phyloP scores from a whole-genome alignment of 2,888 invertebrate species.

The Timandra comae region DNA sequence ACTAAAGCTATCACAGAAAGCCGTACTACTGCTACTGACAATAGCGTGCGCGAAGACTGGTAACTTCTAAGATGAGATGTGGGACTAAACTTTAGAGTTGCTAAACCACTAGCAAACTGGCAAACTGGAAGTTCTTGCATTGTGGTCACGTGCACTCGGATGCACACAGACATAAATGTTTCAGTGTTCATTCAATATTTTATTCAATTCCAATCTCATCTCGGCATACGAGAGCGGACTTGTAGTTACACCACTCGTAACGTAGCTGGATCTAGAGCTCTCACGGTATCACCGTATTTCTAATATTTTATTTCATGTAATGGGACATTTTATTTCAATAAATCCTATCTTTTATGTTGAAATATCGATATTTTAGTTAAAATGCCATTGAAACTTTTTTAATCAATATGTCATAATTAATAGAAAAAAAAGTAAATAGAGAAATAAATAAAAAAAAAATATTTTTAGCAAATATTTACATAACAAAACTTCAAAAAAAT shows the following conservation, averaged over 20 bases:
- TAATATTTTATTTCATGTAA: too few relatives aligned
- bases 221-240: constrained; percentile 15
- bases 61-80: constrained; percentile 17
- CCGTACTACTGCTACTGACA: constrained; percentile 9
- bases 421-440: too few relatives aligned
- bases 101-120: constrained; percentile 13
- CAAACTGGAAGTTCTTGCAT: constrained; percentile 12
- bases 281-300: too few relatives aligned
- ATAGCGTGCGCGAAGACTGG: constrained; percentile 9
- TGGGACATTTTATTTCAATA: too few relatives aligned
- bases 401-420: too few relatives aligned
- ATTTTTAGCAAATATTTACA: too few relatives aligned
- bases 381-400: too few relatives aligned
- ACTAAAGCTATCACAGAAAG: constrained; percentile 2
- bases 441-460: too few relatives aligned
- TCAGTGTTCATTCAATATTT: constrained; percentile 23
- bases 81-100: constrained; percentile 17
- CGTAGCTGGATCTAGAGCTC: too few relatives aligned
- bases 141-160: constrained; percentile 18
- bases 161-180: constrained; percentile 20
- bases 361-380: too few relatives aligned
- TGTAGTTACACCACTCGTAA: constrained; percentile 13
- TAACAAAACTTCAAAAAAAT: too few relatives aligned
- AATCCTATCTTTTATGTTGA: too few relatives aligned
- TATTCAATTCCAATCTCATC: constrained; percentile 25